A percentile compares a stretch with the other conserved stretches of the same genome.
Evolutionary conservation across 1,140 invertebrate species (phyloP).

Genomic region (Cotesia typhae): DNA sequence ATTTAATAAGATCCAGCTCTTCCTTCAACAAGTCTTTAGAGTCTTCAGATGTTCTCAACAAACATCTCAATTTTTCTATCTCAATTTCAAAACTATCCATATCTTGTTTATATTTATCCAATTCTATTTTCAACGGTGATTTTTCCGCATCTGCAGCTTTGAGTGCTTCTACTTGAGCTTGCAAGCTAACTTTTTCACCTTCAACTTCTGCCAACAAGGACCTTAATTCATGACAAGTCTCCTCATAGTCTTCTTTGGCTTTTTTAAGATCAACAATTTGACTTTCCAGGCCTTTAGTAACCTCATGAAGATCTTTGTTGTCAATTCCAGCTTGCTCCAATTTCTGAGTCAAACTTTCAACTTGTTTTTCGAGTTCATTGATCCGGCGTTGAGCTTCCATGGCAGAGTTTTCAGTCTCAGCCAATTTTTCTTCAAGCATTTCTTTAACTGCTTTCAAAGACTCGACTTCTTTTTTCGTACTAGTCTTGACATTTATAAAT

Average conservation of each 20-base stretch:
- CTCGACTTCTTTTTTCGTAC: constrained; percentile 37
- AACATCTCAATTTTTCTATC: background rate
- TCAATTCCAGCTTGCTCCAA: background rate
- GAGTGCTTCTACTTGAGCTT: background rate
- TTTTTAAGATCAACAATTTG: constrained; percentile 42
- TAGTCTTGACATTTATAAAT: constrained; percentile 44
- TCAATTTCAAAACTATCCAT: background rate
- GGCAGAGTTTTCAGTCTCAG: background rate
- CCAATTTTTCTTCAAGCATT: constrained; percentile 20
- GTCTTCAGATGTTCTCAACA: constrained; percentile 6
- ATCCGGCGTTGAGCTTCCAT: background rate
- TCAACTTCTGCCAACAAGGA: background rate
- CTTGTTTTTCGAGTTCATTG: constrained; percentile 26
- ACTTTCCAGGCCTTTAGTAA: constrained; percentile 13
- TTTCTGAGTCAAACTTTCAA: constrained; percentile 32
- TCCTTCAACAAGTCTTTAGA: background rate
- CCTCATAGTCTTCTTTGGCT: constrained; percentile 41
- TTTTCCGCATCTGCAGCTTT: background rate
- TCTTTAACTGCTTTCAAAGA: constrained; percentile 21
- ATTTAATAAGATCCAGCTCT: constrained; percentile 12
- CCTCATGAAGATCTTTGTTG: constrained; percentile 30
- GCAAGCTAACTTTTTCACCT: background rate
- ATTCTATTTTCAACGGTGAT: background rate
- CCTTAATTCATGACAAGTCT: constrained; percentile 8
- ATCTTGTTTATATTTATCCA: constrained; percentile 7